Base-by-base conservation (phyloP, 2,113 vertebrate species). In the Carassius carassius region DNA sequence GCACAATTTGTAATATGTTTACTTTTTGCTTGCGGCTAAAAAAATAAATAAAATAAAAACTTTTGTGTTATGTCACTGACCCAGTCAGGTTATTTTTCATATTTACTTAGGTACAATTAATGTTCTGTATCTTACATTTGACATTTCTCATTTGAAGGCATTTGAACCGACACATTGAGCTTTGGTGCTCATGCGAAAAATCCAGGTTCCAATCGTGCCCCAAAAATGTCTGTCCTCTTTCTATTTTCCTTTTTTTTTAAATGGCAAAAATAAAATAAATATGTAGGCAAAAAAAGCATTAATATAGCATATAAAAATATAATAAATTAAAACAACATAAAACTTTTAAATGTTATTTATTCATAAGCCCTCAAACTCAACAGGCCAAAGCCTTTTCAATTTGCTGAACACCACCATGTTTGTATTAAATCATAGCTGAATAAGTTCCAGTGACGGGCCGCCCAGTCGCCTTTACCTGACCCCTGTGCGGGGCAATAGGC, bases 381-480 rank as follows among this genome's bases (percentile, higher is more conserved):
- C 51, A 44, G 67, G 79, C 88, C 87, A 82, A 88, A 89, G 84
- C 72, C 87, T 32, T 76, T 81, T 75, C 51, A 78, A 49, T 79
- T 83, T 77, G 67, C 77, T 63, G 35, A 62, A 25, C 84, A 70
- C 75, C 81, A 49, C 23, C 49, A 49, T 91, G 84, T 93, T 92
- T 89, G 87, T 89, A 81, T 87, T 90, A 82, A 91, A 90, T 92
- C 87, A 86, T 88, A 72, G 87, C 54, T 90, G 85, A 92, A 86
- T 86, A 77, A 87, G 80, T 62, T 58, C 77, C 56, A 32, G 56
- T 89, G 88, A 87, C 86, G 86, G 54, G 14, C 81, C 75, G 72
- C 75, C 86, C 86, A 60, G 85, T 88, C 85, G 82, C 87, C 88
- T 89, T 84, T 78, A 84, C 63, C 83, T 85, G 88, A 91, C 84